Base-by-base conservation (phyloP, 2,797 vertebrate genomes). In the Sparidentex hasta region DNA sequence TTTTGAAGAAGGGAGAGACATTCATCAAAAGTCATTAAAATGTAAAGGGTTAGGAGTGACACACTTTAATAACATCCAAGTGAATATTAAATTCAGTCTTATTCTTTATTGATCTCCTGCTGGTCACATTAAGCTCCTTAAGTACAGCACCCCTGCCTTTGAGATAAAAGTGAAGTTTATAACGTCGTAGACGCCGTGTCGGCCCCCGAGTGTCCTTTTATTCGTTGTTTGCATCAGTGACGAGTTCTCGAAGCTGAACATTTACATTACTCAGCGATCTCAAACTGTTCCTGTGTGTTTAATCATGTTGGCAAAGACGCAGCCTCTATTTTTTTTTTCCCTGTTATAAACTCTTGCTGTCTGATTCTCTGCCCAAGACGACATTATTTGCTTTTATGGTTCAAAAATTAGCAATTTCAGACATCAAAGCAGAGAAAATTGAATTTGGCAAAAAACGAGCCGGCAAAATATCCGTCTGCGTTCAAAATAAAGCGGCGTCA, bases 401-500 rank as follows among this genome's bases (percentile, higher is more conserved):
- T 88, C 76, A 90, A 92, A 27, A 92, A 88, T 82, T 78, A 78
- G 82, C 64, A 76, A 84, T 90, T 92, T 92, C 67, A 69, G 71
- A 94, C 90, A 94, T 94, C 93, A 95, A 94, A 94, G 89, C 77
- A 63, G 67, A 84, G 75, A 65, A 88, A 81, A 93, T 87, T 92
- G 84, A 88, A 90, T 76, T 87, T 64, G 72, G 82, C 63, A 78
- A 92, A 92, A 38, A 90, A 89, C 81, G 79, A 91, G 76, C 87
- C 66, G 16, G 66, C 50, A 86, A 89, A 90, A 88, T 62, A 85
- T 86, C 78, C 86, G 86, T 86, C 85, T 85, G 51, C 81, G 57
- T 82, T 86, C 66, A 83, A 82, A 88, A 88, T 80, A 82, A 88
- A 85, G 81, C 71, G 80, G 78, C 70, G 85, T 89, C 87, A 87